Conservation (phyloP, 1,140 invertebrate genomes). For the Anoplophora glabripennis region DNA sequence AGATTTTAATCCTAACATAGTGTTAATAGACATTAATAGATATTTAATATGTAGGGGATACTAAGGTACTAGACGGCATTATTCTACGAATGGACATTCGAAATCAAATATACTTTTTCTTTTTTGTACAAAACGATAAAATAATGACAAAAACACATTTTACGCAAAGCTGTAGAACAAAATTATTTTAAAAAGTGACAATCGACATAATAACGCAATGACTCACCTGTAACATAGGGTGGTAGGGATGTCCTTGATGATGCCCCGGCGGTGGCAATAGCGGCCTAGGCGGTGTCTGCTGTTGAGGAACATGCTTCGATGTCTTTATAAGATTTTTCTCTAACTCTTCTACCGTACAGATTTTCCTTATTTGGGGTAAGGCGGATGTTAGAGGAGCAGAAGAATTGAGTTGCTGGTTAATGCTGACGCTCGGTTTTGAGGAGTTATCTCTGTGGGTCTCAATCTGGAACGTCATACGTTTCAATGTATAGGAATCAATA, state of each 20-base stretch:
- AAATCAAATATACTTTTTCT: too few species aligned
- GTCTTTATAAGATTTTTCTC: slow-evolving; percentile 50
- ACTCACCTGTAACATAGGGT: slow-evolving; percentile 23
- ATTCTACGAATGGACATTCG: too few species aligned
- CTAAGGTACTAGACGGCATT: too few species aligned
- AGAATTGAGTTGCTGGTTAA: not conserved
- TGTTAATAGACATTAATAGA: too few species aligned
- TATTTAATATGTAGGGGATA: too few species aligned
- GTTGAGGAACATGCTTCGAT: slow-evolving; percentile 20
- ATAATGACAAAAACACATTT: too few species aligned
- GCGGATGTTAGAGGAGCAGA: slow-evolving; percentile 1
- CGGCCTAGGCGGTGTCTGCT: slow-evolving; percentile 34
- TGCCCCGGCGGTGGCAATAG: slow-evolving; percentile 33
- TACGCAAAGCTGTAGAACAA: too few species aligned
- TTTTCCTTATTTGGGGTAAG: slow-evolving; percentile 33
- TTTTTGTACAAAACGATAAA: too few species aligned
- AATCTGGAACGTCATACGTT: too few species aligned
- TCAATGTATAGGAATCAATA: not conserved
- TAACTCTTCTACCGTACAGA: slow-evolving; percentile 58
- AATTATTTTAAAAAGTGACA: too few species aligned
- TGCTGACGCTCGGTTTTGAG: not conserved
- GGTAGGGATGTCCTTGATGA: slow-evolving; percentile 20
- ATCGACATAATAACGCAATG: too few species aligned
- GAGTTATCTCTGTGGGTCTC: slow-evolving; percentile 11
- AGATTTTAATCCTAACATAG: too few species aligned